Evolutionary conservation across 2,888 invertebrate species (phyloP).

Genomic region (Ryuthela nishihirai): DNA sequence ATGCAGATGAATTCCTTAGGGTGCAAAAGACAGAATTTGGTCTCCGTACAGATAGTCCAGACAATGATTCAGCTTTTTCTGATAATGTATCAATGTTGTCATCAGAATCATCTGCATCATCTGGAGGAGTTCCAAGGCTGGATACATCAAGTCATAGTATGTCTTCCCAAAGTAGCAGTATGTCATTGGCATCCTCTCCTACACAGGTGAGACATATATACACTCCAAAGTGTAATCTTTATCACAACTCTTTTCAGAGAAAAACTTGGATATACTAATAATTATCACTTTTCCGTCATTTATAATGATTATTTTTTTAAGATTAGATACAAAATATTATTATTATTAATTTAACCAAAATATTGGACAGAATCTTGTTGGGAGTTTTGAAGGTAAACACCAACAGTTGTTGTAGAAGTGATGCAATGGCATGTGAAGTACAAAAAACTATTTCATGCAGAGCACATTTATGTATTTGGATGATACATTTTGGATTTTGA

Average conservation of each 20-base stretch:
- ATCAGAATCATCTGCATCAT: constrained; percentile 71
- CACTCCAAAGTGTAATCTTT: background rate
- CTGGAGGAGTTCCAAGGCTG: constrained; percentile 27
- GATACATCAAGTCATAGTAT: constrained; percentile 33
- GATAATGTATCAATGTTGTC: constrained; percentile 92
- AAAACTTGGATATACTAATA: background rate
- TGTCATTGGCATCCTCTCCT: constrained; percentile 41
- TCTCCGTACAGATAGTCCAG: constrained; percentile 84
- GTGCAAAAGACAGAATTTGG: constrained; percentile 44
- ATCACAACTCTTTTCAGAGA: background rate
- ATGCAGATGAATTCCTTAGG: constrained; percentile 40
- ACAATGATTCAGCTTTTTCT: constrained; percentile 97
- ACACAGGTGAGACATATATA: constrained; percentile 38
- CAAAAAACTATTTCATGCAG: no score
- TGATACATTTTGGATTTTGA: no score
- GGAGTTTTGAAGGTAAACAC: no score
- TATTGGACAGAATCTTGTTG: no score
- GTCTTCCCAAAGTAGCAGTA: constrained; percentile 42
- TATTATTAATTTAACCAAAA: no score
- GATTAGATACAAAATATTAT: no score
- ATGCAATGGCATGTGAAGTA: no score
- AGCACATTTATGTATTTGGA: no score
- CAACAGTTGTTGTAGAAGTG: no score
- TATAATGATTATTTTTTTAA: no score
- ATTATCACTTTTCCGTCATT: background rate